These are phyloP conservation scores for Planococcus citri DNA, from an alignment of 1,140 invertebrate genomes.

Conservation along the genomic window DNA sequence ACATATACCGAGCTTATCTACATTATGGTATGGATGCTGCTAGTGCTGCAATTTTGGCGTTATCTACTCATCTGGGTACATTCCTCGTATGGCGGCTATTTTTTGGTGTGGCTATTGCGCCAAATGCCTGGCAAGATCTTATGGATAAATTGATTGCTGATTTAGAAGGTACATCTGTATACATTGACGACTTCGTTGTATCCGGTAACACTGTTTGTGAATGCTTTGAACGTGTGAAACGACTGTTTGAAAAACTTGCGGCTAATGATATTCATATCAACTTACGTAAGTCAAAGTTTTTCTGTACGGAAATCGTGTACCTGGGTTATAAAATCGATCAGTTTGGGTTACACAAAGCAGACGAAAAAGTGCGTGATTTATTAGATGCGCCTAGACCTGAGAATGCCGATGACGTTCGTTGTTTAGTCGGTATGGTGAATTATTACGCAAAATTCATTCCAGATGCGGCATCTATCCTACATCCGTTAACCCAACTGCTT, in stretches of 20 bases:
- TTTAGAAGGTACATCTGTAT: conserved; percentile 28
- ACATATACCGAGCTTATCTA: conserved; percentile 29
- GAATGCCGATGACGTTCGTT: conserved; percentile 28
- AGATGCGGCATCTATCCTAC: conserved; percentile 27
- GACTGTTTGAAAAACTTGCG: neutral
- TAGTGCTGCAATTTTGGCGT: conserved; percentile 30
- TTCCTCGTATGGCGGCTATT: conserved; percentile 33
- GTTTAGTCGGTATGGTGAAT: conserved; percentile 31
- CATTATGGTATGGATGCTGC: conserved; percentile 29
- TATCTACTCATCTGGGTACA: conserved; percentile 30
- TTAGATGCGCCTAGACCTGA: conserved; percentile 27
- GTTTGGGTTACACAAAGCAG: neutral
- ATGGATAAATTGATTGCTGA: conserved; percentile 35
- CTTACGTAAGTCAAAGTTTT: conserved; percentile 33
- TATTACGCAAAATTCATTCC: conserved; percentile 32
- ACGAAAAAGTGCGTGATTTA: conserved; percentile 28
- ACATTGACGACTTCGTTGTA: conserved; percentile 31
- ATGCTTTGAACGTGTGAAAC: neutral
- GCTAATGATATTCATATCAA: conserved; percentile 27
- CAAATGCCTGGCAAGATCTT: conserved; percentile 37
- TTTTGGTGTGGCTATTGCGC: conserved; percentile 37
- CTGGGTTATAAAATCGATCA: neutral
- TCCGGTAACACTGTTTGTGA: conserved; percentile 26
- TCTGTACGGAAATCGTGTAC: neutral
- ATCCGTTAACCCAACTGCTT: conserved; percentile 24